Conservation (phyloP, 2,113 vertebrate genomes). For the Notarius lentiginosus region DNA sequence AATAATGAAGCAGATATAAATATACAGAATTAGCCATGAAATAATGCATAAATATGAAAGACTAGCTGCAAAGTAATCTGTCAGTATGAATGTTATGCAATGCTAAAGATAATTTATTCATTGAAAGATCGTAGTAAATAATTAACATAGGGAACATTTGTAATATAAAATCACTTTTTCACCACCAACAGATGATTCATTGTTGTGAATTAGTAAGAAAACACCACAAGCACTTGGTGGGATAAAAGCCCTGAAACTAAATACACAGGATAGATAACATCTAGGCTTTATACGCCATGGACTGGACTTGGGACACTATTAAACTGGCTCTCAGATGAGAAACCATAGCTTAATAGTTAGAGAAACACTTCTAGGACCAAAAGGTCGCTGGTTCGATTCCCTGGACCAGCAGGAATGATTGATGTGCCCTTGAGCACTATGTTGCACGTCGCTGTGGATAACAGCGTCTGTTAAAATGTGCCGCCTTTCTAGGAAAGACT, state of each 20-base stretch:
- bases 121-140: not conserved
- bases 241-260: not conserved
- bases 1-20: no score
- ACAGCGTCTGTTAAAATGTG: no score
- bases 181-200: not conserved
- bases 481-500: not conserved
- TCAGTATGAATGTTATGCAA: not conserved
- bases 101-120: not conserved
- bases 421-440: no score
- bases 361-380: no score
- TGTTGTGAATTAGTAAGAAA: conserved; percentile 22
- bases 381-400: no score
- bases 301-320: not conserved
- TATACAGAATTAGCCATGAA: not conserved
- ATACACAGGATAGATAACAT: not conserved
- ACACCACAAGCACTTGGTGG: conserved; percentile 5
- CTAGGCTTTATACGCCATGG: not conserved
- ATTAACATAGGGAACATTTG: not conserved
- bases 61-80: not conserved
- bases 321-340: not conserved
- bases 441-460: no score
- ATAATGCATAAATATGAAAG: not conserved
- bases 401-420: no score
- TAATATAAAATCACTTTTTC: not conserved
- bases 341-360: no score